A percentile compares a stretch with the other conserved stretches of the same genome.
phyloP scores from a whole-genome alignment of 2,113 vertebrate genomes.

The Callaeas wilsoni region DNA sequence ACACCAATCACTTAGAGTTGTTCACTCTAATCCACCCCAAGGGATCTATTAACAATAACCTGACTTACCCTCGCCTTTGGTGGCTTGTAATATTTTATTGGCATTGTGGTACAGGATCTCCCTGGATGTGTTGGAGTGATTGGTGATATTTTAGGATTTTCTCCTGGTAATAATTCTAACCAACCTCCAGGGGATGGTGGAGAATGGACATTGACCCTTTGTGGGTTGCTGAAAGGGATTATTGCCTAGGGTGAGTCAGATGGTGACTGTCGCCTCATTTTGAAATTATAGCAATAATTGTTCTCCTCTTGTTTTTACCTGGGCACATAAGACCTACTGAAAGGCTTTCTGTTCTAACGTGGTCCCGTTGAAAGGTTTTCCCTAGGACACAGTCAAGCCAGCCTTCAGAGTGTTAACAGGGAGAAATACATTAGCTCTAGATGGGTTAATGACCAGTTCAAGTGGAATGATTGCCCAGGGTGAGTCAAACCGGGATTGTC shows the following conservation, averaged over 20 bases:
- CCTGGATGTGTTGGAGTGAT: too few relatives aligned
- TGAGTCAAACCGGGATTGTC: background rate
- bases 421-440: background rate
- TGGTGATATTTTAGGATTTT: background rate
- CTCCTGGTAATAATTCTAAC: background rate
- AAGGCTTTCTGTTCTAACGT: background rate
- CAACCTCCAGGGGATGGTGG: background rate
- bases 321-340: background rate
- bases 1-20: accelerated
- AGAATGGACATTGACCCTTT: background rate
- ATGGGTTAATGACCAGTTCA: background rate
- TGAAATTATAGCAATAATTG: background rate
- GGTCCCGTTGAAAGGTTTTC: background rate
- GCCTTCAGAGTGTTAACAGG: background rate
- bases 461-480: background rate
- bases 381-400: background rate
- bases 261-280: background rate
- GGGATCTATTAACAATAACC: background rate
- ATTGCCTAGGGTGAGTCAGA: background rate
- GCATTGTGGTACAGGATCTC: background rate
- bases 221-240: background rate
- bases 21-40: background rate
- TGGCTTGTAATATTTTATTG: background rate
- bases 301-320: background rate
- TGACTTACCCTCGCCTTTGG: accelerated